Evolutionary conservation across 2,113 vertebrate genomes (phyloP).

Genomic region (Plecturocebus donacophilus): DNA sequence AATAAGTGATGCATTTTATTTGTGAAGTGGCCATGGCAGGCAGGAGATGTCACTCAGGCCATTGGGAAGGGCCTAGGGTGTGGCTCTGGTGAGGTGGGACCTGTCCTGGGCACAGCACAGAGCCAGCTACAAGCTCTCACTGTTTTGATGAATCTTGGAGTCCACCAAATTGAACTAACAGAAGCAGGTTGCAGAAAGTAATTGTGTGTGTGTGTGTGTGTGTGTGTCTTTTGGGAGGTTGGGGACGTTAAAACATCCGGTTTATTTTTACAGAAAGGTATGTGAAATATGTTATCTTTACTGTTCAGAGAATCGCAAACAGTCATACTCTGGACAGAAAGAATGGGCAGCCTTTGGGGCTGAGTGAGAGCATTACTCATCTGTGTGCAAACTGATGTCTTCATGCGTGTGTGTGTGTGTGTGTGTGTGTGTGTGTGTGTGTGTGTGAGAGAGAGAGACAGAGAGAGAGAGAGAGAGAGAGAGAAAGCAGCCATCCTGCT

Average conservation of each 20-base stretch:
- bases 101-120: neutral
- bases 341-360: neutral
- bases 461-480: no score
- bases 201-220: neutral
- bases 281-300: neutral
- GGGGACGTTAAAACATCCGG: neutral
- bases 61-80: neutral
- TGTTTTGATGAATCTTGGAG: neutral
- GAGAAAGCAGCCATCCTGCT: neutral
- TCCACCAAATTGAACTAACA: neutral
- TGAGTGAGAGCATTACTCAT: neutral
- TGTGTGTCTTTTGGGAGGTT: neutral
- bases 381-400: neutral
- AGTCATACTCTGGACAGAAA: neutral
- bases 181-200: neutral
- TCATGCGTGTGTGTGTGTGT: accelerated
- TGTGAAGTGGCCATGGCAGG: neutral
- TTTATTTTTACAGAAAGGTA: neutral
- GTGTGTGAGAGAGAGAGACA: no score
- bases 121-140: neutral
- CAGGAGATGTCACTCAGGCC: neutral
- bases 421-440: neutral
- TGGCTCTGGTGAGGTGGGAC: neutral
- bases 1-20: neutral
- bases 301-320: neutral